phyloP scores from a whole-genome alignment of 2,113 vertebrate species.

The Anolis sagrei region DNA sequence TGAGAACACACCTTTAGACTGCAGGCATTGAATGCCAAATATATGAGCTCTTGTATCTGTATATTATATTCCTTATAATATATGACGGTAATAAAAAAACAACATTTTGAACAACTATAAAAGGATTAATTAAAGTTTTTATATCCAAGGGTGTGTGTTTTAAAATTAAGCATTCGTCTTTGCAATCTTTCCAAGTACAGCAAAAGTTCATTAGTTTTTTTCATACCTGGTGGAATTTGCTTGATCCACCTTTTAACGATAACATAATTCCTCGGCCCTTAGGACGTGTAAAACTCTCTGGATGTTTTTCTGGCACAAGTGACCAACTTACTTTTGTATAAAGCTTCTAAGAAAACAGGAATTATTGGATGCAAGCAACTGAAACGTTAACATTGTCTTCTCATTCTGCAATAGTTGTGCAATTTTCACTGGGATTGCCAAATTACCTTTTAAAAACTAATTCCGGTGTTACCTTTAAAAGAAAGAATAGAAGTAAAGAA shows the following conservation, averaged over 20 bases:
- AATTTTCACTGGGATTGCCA: slow-evolving; percentile 31
- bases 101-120: background rate
- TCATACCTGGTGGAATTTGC: slow-evolving; percentile 42
- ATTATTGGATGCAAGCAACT: slow-evolving; percentile 37
- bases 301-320: slow-evolving; percentile 62
- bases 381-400: slow-evolving; percentile 44
- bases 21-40: background rate
- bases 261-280: slow-evolving; percentile 60
- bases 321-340: slow-evolving; percentile 42
- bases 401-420: slow-evolving; percentile 50
- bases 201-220: background rate
- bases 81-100: background rate
- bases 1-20: background rate
- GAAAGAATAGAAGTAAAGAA: slow-evolving; percentile 41
- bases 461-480: slow-evolving; percentile 49
- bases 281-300: slow-evolving; percentile 47
- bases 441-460: slow-evolving; percentile 61
- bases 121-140: slow-evolving; percentile 32
- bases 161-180: slow-evolving; percentile 16
- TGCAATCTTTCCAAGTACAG: background rate
- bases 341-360: slow-evolving; percentile 51
- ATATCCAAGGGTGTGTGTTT: slow-evolving; percentile 7
- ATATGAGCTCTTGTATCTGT: background rate
- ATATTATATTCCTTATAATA: background rate
- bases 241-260: slow-evolving; percentile 54